These are phyloP conservation scores for Rhodeus uyekii DNA, from an alignment of 2,797 vertebrate species.

Conservation along the genomic window DNA sequence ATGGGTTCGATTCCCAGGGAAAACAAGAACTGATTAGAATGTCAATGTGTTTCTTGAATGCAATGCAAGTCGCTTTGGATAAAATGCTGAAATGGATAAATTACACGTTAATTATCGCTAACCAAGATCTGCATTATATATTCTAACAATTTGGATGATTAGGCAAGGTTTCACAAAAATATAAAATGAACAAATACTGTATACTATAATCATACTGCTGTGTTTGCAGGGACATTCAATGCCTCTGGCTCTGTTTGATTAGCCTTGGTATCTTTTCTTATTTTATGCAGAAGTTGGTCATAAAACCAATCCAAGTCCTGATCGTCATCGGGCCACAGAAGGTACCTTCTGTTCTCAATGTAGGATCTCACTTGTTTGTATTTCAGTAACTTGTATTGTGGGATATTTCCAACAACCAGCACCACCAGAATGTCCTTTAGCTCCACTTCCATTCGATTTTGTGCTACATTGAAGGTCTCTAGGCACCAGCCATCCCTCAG, in stretches of 20 bases:
- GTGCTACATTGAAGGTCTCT: constrained; percentile 85
- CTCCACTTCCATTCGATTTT: constrained; percentile 78
- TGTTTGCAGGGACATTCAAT: neutral
- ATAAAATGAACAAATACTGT: neutral
- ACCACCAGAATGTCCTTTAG: constrained; percentile 79
- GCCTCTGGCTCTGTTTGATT: constrained; percentile 37
- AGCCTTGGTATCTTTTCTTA: constrained; percentile 74
- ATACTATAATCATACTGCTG: constrained; percentile 23
- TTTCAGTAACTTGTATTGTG: constrained; percentile 80
- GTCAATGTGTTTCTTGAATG: no score
- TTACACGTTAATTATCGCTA: neutral
- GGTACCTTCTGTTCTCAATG: constrained; percentile 76
- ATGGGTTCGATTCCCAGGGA: no score
- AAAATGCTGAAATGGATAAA: no score
- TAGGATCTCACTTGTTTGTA: constrained; percentile 76
- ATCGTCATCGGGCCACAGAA: constrained; percentile 86
- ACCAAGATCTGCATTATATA: neutral
- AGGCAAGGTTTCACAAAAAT: neutral
- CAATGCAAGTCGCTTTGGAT: no score
- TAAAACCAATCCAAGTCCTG: constrained; percentile 90
- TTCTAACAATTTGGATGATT: neutral
- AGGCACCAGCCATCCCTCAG: constrained; percentile 91
- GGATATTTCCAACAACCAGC: constrained; percentile 84
- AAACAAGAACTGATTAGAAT: no score
- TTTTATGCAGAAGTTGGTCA: constrained; percentile 73